Percentiles rank a stretch among this genome's conserved stretches.
phyloP scores from a whole-genome alignment of 1,140 invertebrate genomes.

The Lucilia sericata region DNA sequence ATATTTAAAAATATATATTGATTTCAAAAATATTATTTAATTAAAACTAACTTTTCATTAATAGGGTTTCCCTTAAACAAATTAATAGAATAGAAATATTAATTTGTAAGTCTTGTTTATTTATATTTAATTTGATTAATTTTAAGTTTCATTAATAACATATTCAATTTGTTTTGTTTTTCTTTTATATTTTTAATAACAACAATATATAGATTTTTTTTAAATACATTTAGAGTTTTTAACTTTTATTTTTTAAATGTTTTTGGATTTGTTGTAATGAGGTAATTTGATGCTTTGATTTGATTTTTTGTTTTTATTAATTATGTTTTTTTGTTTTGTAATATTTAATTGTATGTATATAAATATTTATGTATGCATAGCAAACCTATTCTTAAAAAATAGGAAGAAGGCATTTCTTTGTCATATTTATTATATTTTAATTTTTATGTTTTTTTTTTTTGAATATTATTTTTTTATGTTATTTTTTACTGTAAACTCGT shows the following conservation, averaged over 20 bases:
- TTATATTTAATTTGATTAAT: not conserved
- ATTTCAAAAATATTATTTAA: too few species aligned
- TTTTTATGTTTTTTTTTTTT: conserved; percentile 28
- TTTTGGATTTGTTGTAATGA: conserved; percentile 48
- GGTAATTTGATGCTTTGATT: conserved; percentile 52
- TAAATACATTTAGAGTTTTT: conserved; percentile 50
- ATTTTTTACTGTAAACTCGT: conserved; percentile 27
- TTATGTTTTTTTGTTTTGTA: conserved; percentile 50
- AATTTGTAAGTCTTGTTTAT: not conserved
- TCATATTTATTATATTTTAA: conserved; percentile 17
- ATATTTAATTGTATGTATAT: conserved; percentile 22
- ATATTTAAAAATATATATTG: too few species aligned
- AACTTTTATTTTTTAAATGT: conserved; percentile 42
- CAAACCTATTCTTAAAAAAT: conserved; percentile 43
- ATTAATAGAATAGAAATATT: not conserved
- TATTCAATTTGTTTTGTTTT: not conserved
- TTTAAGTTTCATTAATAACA: conserved; percentile 28
- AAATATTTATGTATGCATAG: conserved; percentile 34
- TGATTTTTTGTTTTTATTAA: conserved; percentile 48
- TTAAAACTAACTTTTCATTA: too few species aligned
- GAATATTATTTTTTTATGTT: not conserved
- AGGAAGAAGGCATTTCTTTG: conserved; percentile 36
- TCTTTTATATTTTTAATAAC: not conserved
- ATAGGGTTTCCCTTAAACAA: not conserved
- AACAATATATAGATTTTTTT: conserved; percentile 11